These are phyloP conservation scores for Tolypeutes matacus DNA, from an alignment of 2,797 vertebrate species.

Conservation along the genomic window DNA sequence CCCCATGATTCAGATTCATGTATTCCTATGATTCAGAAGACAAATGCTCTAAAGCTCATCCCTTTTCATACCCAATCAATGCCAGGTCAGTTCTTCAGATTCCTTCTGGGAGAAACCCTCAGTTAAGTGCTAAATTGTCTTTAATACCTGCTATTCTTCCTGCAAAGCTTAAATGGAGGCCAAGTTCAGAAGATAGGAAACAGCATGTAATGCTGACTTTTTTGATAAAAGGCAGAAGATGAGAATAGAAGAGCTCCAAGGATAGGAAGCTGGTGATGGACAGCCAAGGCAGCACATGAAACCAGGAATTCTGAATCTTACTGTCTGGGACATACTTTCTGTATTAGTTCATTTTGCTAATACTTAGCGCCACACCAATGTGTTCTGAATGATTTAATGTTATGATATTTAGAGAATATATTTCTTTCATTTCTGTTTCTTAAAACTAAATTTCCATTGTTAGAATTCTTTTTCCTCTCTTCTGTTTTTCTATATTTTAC, in stretches of 20 bases:
- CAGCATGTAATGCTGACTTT: background rate
- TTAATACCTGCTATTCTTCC: background rate
- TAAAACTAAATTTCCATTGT: conserved; percentile 50
- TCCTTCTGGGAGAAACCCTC: background rate
- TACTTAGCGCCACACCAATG: background rate
- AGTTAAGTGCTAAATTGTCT: conserved; percentile 18
- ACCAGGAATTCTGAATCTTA: background rate
- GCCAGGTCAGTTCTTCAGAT: background rate
- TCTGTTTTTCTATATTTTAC: conserved; percentile 47
- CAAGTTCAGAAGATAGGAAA: background rate
- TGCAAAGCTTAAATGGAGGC: background rate
- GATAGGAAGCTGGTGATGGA: background rate
- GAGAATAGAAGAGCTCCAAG: background rate
- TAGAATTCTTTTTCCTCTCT: conserved; percentile 27
- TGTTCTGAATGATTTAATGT: conserved; percentile 13
- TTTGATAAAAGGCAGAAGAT: background rate
- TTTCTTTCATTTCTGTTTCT: conserved; percentile 41
- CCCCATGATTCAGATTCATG: background rate
- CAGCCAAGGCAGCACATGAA: background rate
- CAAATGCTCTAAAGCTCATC: background rate
- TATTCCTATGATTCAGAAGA: background rate
- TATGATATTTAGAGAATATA: background rate
- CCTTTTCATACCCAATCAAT: background rate
- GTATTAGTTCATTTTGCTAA: conserved; percentile 1
- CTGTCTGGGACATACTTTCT: background rate